Conservation (phyloP, 2,113 vertebrate genomes). For the Aldabrachelys gigantea region DNA sequence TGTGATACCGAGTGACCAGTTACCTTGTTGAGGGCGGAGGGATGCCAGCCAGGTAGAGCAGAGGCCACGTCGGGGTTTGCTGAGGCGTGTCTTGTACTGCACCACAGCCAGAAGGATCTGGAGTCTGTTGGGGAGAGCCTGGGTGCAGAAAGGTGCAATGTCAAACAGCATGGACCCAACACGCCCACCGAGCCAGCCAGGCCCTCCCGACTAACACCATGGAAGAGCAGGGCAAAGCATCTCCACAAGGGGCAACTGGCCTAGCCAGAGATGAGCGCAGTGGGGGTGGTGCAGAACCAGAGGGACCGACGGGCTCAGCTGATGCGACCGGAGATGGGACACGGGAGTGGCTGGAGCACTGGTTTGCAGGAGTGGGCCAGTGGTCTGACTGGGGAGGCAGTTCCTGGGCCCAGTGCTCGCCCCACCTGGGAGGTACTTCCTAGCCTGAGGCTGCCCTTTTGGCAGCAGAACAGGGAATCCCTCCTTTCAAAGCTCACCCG, state of each 20-base stretch:
- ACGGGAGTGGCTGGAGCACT: too few species aligned
- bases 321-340: background rate
- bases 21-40: constrained; percentile 85
- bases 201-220: background rate
- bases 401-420: background rate
- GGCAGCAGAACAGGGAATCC: fast-evolving
- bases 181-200: background rate
- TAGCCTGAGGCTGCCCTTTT: background rate
- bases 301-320: background rate
- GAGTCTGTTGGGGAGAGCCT: constrained; percentile 84
- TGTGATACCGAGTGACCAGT: background rate
- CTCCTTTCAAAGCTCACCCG: background rate
- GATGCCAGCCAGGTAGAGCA: constrained; percentile 95
- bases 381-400: background rate
- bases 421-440: fast-evolving
- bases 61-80: constrained; percentile 87
- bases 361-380: background rate
- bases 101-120: constrained; percentile 96
- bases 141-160: background rate
- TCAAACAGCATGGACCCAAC: background rate
- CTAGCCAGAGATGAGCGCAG: too few species aligned
- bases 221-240: background rate
- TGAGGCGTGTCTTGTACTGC: constrained; percentile 86
- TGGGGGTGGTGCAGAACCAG: fast-evolving
- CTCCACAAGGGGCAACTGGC: background rate